Evolutionary conservation across 2,797 vertebrate genomes (phyloP).

Genomic region (Urosaurus nigricauda): DNA sequence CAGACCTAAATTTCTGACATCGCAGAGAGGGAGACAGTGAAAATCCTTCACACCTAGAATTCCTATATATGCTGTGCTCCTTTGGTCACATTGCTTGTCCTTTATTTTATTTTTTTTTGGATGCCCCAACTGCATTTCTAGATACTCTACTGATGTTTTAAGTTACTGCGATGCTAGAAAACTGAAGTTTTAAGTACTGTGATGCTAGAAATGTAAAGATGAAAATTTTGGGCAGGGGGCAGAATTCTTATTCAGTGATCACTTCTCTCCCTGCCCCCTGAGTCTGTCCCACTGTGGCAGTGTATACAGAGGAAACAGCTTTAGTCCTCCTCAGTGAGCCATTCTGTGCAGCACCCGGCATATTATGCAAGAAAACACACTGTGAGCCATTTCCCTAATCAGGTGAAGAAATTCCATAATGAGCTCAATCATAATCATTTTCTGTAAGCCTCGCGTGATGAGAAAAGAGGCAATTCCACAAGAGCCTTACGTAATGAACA

Average conservation of each 20-base stretch:
- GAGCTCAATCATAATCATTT: slow-evolving; percentile 37
- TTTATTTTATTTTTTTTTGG: no score
- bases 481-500: slow-evolving; percentile 20
- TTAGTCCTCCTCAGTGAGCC: neutral
- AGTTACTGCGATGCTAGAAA: no score
- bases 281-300: neutral
- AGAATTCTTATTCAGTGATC: neutral
- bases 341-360: neutral
- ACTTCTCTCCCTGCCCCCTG: neutral
- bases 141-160: no score
- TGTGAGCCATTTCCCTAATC: slow-evolving; percentile 37
- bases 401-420: slow-evolving; percentile 42
- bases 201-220: no score
- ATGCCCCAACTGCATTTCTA: no score
- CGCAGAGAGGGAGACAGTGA: no score
- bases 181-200: no score
- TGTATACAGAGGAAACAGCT: neutral
- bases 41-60: no score
- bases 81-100: no score
- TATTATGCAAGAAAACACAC: slow-evolving; percentile 33
- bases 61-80: no score
- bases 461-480: slow-evolving; percentile 11
- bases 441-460: slow-evolving; percentile 26
- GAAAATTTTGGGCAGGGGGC: no score
- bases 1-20: no score